Evolutionary conservation across 1,140 invertebrate species (phyloP).

Genomic region (Lepidurus couesii): DNA sequence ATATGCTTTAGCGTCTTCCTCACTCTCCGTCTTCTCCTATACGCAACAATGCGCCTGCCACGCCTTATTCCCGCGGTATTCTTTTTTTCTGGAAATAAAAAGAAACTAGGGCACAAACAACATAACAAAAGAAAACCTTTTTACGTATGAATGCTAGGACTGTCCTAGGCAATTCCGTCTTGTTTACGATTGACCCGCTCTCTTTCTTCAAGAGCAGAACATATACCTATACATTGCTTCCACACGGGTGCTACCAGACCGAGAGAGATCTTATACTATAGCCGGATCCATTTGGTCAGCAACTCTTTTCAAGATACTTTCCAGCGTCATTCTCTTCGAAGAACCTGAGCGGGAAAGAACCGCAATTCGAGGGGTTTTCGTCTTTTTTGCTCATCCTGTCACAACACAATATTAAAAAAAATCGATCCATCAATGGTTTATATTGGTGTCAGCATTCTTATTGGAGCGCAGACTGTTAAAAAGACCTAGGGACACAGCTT

Average conservation of each 20-base stretch:
- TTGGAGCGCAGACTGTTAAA: too few species aligned
- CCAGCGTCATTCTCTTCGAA: background rate
- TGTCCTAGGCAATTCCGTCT: background rate
- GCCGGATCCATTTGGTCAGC: constrained; percentile 9
- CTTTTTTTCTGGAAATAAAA: background rate
- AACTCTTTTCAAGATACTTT: background rate
- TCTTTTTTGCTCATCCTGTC: background rate
- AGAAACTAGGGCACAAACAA: background rate
- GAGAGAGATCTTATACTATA: background rate
- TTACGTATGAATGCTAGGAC: background rate
- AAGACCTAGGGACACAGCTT: too few species aligned
- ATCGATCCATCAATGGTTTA: too few species aligned
- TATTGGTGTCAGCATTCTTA: too few species aligned
- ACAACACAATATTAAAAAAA: background rate
- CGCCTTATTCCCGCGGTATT: background rate
- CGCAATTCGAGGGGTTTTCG: background rate
- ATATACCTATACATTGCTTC: background rate
- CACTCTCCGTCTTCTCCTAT: background rate
- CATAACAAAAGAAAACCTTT: background rate
- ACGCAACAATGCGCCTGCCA: constrained; percentile 12
- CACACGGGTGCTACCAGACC: background rate
- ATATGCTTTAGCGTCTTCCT: background rate
- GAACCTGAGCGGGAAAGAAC: background rate
- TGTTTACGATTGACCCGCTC: constrained; percentile 15
- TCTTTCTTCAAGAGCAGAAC: constrained; percentile 14